Conservation (phyloP, 2,888 invertebrate genomes). For the Caradrina kadenii region DNA sequence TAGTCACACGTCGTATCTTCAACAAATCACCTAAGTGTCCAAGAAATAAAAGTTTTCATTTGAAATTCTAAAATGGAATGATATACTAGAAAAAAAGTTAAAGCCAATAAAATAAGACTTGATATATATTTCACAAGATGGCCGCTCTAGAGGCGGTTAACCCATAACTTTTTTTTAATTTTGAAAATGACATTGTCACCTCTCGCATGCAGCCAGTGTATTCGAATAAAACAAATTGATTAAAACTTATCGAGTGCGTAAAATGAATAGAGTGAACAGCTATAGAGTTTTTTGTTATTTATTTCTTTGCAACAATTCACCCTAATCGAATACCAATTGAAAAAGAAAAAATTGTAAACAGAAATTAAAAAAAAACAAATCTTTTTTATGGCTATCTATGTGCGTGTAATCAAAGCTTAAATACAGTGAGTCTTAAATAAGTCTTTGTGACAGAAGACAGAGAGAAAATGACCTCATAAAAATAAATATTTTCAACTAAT, state of each 20-base stretch:
- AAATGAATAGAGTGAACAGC: not conserved
- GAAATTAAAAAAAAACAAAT: too few species aligned
- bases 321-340: not conserved
- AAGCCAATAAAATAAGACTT: slow-evolving; percentile 31
- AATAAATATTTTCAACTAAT: too few species aligned
- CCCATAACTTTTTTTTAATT: slow-evolving; percentile 40
- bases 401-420: too few species aligned
- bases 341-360: too few species aligned
- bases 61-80: slow-evolving; percentile 30
- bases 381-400: too few species aligned
- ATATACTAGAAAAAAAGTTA: slow-evolving; percentile 14
- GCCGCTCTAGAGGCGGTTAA: slow-evolving; percentile 31
- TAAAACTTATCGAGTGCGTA: slow-evolving; percentile 3
- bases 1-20: slow-evolving; percentile 32
- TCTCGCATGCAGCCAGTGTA: slow-evolving; percentile 36
- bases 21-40: slow-evolving; percentile 29
- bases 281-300: not conserved
- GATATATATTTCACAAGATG: slow-evolving; percentile 37
- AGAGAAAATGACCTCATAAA: too few species aligned
- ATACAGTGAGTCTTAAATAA: too few species aligned
- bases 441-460: too few species aligned
- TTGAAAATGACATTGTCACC: slow-evolving; percentile 35
- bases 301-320: not conserved
- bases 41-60: slow-evolving; percentile 44
- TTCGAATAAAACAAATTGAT: slow-evolving; percentile 46